phyloP scores from a whole-genome alignment of 2,797 vertebrate species.

The Neostethus bicornis region DNA sequence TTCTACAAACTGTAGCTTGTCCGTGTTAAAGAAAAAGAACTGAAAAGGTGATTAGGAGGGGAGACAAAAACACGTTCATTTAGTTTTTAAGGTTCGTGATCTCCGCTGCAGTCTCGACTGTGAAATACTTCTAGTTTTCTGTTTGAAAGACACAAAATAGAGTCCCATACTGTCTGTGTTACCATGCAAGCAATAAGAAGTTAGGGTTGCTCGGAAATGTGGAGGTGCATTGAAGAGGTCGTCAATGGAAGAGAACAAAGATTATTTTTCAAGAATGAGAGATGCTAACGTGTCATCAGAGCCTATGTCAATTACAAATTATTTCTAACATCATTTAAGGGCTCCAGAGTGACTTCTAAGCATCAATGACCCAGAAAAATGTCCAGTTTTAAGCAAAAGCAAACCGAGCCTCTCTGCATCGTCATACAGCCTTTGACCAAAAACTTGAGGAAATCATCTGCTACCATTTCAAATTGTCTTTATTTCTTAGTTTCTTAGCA shows the following conservation, averaged over 20 bases:
- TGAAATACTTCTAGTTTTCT: conserved; percentile 48
- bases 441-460: conserved; percentile 60
- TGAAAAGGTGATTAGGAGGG: conserved; percentile 5
- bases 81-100: conserved; percentile 21
- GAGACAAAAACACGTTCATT: conserved; percentile 19
- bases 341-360: conserved; percentile 25
- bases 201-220: conserved; percentile 51
- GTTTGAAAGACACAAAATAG: conserved; percentile 35
- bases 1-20: conserved; percentile 45
- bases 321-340: conserved; percentile 37
- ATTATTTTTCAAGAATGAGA: conserved; percentile 36
- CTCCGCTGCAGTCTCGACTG: conserved; percentile 49
- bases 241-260: conserved; percentile 22
- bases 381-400: conserved; percentile 20
- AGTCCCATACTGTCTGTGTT: conserved; percentile 50
- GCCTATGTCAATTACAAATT: conserved; percentile 29
- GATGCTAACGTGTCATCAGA: conserved; percentile 15
- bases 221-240: conserved; percentile 39
- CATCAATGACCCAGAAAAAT: conserved; percentile 18
- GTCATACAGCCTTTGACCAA: conserved; percentile 79
- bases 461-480: conserved; percentile 30
- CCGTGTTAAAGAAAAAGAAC: conserved; percentile 27
- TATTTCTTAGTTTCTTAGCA: conserved; percentile 26
- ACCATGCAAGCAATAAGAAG: conserved; percentile 80
- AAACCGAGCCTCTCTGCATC: conserved; percentile 60